These are phyloP conservation scores for Melanostoma mellinum DNA, from an alignment of 2,888 invertebrate genomes.

Conservation along the genomic window DNA sequence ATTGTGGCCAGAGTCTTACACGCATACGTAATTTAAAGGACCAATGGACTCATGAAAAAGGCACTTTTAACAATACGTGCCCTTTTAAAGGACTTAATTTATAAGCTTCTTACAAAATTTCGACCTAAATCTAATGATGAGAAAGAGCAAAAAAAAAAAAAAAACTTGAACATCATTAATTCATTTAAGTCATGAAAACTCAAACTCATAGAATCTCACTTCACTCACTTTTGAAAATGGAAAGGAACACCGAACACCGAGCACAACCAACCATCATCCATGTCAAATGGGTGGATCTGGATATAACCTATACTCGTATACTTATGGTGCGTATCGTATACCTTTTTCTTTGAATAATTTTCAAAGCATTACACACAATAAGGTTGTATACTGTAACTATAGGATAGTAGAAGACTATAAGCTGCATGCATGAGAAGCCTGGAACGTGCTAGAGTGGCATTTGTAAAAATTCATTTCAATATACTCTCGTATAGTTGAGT, in stretches of 20 bases:
- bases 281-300: not conserved
- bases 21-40: too few relatives aligned
- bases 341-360: constrained; percentile 13
- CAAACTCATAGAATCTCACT: constrained; percentile 37
- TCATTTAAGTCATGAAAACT: constrained; percentile 40
- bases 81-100: constrained; percentile 14
- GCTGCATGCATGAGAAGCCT: constrained; percentile 21
- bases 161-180: constrained; percentile 30
- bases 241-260: not conserved
- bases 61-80: not conserved
- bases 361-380: constrained; percentile 2
- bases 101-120: constrained; percentile 23
- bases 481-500: not conserved
- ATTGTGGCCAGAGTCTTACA: too few relatives aligned
- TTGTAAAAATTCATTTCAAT: constrained; percentile 19
- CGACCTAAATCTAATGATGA: constrained; percentile 16
- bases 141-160: not conserved
- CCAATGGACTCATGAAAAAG: too few relatives aligned
- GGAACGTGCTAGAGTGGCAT: constrained; percentile 34
- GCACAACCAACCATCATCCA: constrained; percentile 8
- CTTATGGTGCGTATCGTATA: constrained; percentile 13
- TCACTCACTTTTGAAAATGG: constrained; percentile 9
- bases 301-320: not conserved
- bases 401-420: not conserved
- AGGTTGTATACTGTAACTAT: not conserved